These are phyloP conservation scores for Cheumatopsyche charites DNA, from an alignment of 1,140 invertebrate genomes.

Conservation along the genomic window DNA sequence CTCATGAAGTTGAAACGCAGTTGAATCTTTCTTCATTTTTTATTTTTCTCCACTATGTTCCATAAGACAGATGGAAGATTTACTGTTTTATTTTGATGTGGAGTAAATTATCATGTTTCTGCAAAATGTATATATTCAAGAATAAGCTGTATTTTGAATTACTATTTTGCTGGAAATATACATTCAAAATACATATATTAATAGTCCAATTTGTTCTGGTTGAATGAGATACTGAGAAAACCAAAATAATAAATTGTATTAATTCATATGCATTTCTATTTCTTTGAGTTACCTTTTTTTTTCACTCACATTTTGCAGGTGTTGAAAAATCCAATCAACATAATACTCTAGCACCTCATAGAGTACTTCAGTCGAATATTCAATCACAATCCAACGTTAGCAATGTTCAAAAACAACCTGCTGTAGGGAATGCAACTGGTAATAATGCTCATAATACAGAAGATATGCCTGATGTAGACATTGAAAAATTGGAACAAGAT, in stretches of 20 bases:
- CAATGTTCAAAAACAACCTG: neutral
- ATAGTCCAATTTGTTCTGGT: no score
- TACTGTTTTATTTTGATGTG: slow-evolving; percentile 56
- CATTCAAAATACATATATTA: no score
- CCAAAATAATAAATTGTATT: no score
- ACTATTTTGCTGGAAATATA: neutral
- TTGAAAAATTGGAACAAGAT: slow-evolving; percentile 81
- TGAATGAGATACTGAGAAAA: no score
- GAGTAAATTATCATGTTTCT: slow-evolving; percentile 51
- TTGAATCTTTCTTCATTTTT: slow-evolving; percentile 4
- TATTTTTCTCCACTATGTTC: slow-evolving; percentile 55
- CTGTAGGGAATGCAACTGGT: neutral
- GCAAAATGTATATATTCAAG: neutral
- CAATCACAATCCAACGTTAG: neutral
- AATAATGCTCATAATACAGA: slow-evolving; percentile 51
- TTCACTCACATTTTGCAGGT: neutral
- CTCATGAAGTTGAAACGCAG: no score
- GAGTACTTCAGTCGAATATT: neutral
- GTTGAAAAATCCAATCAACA: slow-evolving; percentile 2
- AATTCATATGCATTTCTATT: no score
- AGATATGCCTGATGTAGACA: slow-evolving; percentile 81
- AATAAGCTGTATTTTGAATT: neutral
- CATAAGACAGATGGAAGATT: slow-evolving; percentile 56
- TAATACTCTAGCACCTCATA: neutral
- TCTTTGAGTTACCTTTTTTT: no score